Evolutionary conservation across 92 coral and sea anemone species (phyloP).

Genomic region (Meandrina meandrites): DNA sequence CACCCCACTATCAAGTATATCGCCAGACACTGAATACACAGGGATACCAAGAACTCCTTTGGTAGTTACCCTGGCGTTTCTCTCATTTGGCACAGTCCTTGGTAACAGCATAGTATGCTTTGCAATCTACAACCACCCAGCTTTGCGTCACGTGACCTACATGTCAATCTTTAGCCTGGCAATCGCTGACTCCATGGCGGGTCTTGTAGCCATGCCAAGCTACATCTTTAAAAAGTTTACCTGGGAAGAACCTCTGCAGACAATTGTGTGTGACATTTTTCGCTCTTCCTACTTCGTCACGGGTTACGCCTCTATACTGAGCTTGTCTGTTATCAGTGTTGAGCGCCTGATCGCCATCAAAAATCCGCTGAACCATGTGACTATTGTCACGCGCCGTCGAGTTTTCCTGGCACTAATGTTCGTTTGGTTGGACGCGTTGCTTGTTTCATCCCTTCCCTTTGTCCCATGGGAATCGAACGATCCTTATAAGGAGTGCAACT

Average conservation of each 20-base stretch:
- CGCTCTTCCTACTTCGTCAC: slow-evolving; percentile 91
- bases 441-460: slow-evolving; percentile 85
- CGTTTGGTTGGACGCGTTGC: slow-evolving; percentile 81
- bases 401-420: slow-evolving; percentile 59
- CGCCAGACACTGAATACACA: neutral
- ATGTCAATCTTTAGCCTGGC: slow-evolving; percentile 87
- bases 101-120: slow-evolving; percentile 88
- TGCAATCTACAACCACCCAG: slow-evolving; percentile 83
- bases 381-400: slow-evolving; percentile 69
- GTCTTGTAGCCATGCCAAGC: slow-evolving; percentile 91
- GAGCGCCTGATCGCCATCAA: slow-evolving; percentile 90
- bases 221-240: slow-evolving; percentile 86
- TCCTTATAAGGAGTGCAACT: slow-evolving; percentile 61
- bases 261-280: slow-evolving; percentile 63
- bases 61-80: slow-evolving; percentile 60
- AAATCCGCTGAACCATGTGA: slow-evolving; percentile 79
- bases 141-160: slow-evolving; percentile 82
- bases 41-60: slow-evolving; percentile 60
- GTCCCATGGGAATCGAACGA: slow-evolving; percentile 70
- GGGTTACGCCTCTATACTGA: slow-evolving; percentile 92
- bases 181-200: slow-evolving; percentile 86
- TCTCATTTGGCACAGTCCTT: slow-evolving; percentile 75
- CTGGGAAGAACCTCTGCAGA: slow-evolving; percentile 33
- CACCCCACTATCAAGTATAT: neutral
- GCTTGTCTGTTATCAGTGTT: slow-evolving; percentile 87